Evolutionary conservation across 2,113 vertebrate genomes (phyloP), one percentile per base, ranked within the genome.

Genomic region (Neogobius melanostomus): DNA sequence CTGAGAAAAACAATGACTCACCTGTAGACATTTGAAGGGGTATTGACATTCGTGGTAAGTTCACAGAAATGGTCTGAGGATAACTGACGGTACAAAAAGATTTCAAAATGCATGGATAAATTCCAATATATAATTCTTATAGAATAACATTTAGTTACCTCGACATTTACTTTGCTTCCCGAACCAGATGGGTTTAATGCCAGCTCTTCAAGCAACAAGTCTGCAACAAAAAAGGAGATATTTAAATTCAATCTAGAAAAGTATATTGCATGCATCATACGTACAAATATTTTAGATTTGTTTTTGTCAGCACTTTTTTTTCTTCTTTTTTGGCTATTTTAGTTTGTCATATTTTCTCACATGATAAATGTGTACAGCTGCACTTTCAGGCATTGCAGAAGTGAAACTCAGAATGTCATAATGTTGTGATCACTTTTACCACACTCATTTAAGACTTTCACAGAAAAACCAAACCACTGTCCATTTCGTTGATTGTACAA

Each of bases 191-290:
- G 12, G 64, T 52, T 85, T n/a, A 81, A 16, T 14, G 86, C 85
- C 64, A 93, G 66, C 69, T 93, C 89, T 51, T 90, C 86, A 53
- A 93, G 67, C 51, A 93, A 86, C 68, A 88, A 63, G 80, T 93
- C 92, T 93, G 76, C 14, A 2, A 60, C 54, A 69, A 16, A 17
- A 73, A 59, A 17, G 28, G 28, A 36, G 28, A 36, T 36, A 36
- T 36, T 36, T 36, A 36, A 36, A 56, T 11, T 21, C 2, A 16
- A 54, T 54, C 17, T 4, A 7, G 8, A 7, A 54, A 10, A 28
- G 49, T 50, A 28, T 28, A 11, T 21, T 21, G 21, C 21, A 21
- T 21, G 21, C 21, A 21, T 21, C 21, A 21, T 21, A 21, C 21
- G 21, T 56, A 56, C 1, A 56, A n/a, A 56, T 56, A 11, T 28